Conservation (phyloP, 2,888 invertebrate genomes). For the Clanis bilineata region DNA sequence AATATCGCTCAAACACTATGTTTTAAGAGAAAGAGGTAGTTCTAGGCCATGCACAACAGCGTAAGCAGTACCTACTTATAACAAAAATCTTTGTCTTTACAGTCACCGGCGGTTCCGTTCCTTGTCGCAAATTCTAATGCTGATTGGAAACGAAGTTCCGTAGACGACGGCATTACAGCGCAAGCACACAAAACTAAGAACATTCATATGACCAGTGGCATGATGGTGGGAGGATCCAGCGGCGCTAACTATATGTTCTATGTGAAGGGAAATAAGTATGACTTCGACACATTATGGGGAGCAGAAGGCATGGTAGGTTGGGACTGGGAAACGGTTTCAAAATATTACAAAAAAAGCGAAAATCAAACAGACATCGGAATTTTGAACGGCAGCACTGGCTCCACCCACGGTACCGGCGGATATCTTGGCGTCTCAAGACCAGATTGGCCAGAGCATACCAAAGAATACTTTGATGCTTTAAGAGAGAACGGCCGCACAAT, state of each 20-base stretch:
- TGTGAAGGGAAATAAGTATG: constrained; percentile 82
- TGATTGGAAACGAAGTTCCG: constrained; percentile 34
- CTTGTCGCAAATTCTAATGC: constrained; percentile 22
- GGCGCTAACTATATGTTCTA: constrained; percentile 85
- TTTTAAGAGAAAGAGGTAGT: too few relatives aligned
- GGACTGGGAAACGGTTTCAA: constrained; percentile 38
- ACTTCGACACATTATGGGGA: constrained; percentile 86
- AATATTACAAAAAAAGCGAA: constrained; percentile 30
- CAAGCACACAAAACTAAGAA: constrained; percentile 34
- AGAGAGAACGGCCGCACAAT: constrained; percentile 40
- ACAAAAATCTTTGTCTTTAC: constrained; percentile 23
- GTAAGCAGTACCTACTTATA: too few relatives aligned
- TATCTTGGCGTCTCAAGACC: constrained; percentile 44
- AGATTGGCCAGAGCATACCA: constrained; percentile 40
- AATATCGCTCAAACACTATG: too few relatives aligned
- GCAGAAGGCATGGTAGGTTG: constrained; percentile 77
- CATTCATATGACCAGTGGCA: constrained; percentile 78
- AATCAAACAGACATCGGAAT: constrained; percentile 30
- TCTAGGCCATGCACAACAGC: background rate
- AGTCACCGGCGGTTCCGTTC: constrained; percentile 42
- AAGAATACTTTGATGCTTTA: constrained; percentile 48
- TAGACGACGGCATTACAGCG: constrained; percentile 35
- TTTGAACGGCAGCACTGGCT: constrained; percentile 43
- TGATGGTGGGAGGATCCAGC: constrained; percentile 85
- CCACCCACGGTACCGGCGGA: constrained; percentile 43